Evolutionary conservation across 2,888 invertebrate genomes (phyloP), one percentile per base, ranked within the genome.

Genomic region (Hirudinaria manillensis): DNA sequence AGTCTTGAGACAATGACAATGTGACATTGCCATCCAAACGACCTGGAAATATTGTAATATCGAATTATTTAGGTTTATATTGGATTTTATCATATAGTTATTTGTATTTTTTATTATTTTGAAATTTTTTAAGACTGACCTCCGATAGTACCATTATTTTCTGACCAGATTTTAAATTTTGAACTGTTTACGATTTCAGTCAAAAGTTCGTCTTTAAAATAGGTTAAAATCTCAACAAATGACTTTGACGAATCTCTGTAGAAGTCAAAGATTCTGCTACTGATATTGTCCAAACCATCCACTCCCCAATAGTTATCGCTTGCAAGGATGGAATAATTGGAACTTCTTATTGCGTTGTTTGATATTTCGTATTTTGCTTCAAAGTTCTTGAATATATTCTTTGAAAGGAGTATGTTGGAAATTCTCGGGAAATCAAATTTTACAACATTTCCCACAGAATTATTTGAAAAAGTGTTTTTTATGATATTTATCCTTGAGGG

Each of bases 281-380:
- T 36, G 24, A 75, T 66, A n/a, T 75, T 34, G 2, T 53, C 32
- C 6, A 36, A 45, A 29, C 21, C 55, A 10, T 24, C 56, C 24
- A 27, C 34, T 19, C 75, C 75, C 75, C 75, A 75, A 32, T 70
- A 75, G 70, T 75, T 75, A 32, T 19, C 51, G 27, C 27, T 55
- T 29, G 75, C 70, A 24, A 70, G 45, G 19, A 70, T n/a, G n/a
- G 70, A 36, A 51, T 51, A 70, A 6, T 36, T 32, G 6, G 7
- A 27, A 45, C 24, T 34, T 16, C 27, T 32, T 7, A 34, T 34
- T 36, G 32, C 38, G 29, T n/a, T 53, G 55, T 51, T 51, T 32
- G 61, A 70, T n/a, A 75, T 53, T 68, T 75, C 75, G 32, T 70
- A 75, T 34, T 19, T 32, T n/a, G 70, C 29, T 29, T 53, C 51